Evolutionary conservation across 1,140 invertebrate genomes (phyloP), one percentile per base, ranked within the genome.

Genomic region (Eumaeus atala): DNA sequence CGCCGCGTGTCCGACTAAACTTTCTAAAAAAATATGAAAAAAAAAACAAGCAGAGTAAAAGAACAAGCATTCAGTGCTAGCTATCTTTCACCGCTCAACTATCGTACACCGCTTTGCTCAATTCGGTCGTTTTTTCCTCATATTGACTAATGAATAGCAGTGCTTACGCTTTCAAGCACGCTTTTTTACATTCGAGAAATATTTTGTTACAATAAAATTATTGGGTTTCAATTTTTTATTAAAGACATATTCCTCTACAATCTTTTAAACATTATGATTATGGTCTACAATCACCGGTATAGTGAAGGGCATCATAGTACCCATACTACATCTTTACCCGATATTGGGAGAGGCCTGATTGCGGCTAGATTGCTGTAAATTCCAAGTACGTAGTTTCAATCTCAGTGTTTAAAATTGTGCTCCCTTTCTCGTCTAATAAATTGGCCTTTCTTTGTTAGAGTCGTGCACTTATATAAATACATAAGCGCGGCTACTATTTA

Each of bases 1-100:
- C 67, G 69, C 75, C 58, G 75, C 72, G 79, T 72, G 74, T 68
- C 74, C 77, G 71, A 74, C 75, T 72, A 68, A 77, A 87, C 84
- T 87, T 87, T 87, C 84, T 87, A 87, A 87, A 86, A n/a, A 85
- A 85, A 77, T 74, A 70, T 66, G 64, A 69, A 42, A 74, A 75
- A 80, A 79, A 85, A 77, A 74, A 61, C 68, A 77, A 74, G 60
- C 68, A 76, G 68, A 77, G 74, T 79, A 84, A 84, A 82, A 84
- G 71, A 86, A 76, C 66, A 65, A 74, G 67, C 72, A 74, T 79
- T 80, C 76, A 71, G 71, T 77, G 73, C 76, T 61, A 73, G 77
- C 72, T 74, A 78, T 87, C 84, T 87, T 87, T 84, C 81, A 84
- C 83, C 75, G 77, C 70, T 74, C 72, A 67, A 72, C 77, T 83